Percentiles rank a stretch among this genome's conserved stretches.
Conservation (phyloP, 2,113 vertebrate species). For the Bufo gargarizans region DNA sequence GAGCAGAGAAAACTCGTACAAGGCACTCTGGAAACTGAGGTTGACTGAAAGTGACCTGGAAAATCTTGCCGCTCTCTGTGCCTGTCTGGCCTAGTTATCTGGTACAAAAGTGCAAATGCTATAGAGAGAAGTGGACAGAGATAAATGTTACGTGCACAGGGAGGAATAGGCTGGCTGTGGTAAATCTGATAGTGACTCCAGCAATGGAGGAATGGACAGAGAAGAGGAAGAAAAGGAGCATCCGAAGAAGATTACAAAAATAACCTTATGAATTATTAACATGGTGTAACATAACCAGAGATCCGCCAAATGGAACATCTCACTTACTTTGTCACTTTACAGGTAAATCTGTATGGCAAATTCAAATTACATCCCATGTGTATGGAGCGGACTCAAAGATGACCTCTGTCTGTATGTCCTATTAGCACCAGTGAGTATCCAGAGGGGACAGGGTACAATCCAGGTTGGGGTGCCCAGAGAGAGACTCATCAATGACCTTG, state of each 20-base stretch:
- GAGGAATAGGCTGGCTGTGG: background rate
- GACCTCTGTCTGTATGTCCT: too few species aligned
- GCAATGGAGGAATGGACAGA: conserved; percentile 2
- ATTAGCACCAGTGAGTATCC: too few species aligned
- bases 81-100: background rate
- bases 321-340: background rate
- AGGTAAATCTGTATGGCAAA: too few species aligned
- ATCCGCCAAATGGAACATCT: background rate
- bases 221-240: background rate
- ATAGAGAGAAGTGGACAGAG: conserved; percentile 19
- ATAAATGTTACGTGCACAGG: background rate
- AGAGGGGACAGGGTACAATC: too few species aligned
- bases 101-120: conserved; percentile 10
- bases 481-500: too few species aligned
- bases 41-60: conserved; percentile 7
- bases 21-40: background rate
- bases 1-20: background rate
- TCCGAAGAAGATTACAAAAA: background rate
- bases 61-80: background rate
- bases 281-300: background rate
- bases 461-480: too few species aligned
- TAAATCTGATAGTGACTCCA: conserved; percentile 12
- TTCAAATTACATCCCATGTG: too few species aligned
- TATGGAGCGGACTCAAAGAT: too few species aligned
- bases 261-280: background rate